Evolutionary conservation across 2,113 vertebrate species (phyloP).

Genomic region (Pollachius pollachius): DNA sequence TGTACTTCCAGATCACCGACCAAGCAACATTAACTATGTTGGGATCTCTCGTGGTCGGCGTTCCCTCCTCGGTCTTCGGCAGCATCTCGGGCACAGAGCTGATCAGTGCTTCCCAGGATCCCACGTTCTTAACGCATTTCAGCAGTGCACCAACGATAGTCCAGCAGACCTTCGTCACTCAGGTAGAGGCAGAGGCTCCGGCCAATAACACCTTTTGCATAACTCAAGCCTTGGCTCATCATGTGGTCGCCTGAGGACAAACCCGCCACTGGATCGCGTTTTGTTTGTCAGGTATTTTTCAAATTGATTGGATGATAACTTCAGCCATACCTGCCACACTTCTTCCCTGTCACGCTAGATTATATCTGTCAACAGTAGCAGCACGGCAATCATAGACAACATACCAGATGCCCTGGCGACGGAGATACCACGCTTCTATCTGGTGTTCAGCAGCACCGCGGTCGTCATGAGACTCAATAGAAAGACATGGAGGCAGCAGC

Average conservation of each 20-base stretch:
- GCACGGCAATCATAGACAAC: slow-evolving; percentile 49
- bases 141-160: slow-evolving; percentile 32
- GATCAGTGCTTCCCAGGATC: slow-evolving; percentile 22
- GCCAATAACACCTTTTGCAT: not conserved
- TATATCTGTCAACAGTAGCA: slow-evolving; percentile 30
- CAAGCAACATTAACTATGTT: slow-evolving; percentile 15
- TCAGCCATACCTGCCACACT: not conserved
- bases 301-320: not conserved
- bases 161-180: slow-evolving; percentile 51
- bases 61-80: slow-evolving; percentile 36
- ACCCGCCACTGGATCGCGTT: too few relatives aligned
- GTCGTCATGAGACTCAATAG: slow-evolving; percentile 45
- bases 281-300: too few relatives aligned
- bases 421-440: slow-evolving; percentile 54
- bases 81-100: slow-evolving; percentile 32
- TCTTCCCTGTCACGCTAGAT: slow-evolving; percentile 49
- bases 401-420: slow-evolving; percentile 59
- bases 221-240: not conserved
- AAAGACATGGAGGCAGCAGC: slow-evolving; percentile 65
- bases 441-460: slow-evolving; percentile 24
- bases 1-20: slow-evolving; percentile 47
- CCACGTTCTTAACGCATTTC: slow-evolving; percentile 41
- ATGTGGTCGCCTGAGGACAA: too few relatives aligned
- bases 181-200: slow-evolving; percentile 45
- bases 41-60: slow-evolving; percentile 61